These are phyloP conservation scores for Melanaphis sacchari DNA, from an alignment of 1,140 invertebrate species.

Conservation along the genomic window DNA sequence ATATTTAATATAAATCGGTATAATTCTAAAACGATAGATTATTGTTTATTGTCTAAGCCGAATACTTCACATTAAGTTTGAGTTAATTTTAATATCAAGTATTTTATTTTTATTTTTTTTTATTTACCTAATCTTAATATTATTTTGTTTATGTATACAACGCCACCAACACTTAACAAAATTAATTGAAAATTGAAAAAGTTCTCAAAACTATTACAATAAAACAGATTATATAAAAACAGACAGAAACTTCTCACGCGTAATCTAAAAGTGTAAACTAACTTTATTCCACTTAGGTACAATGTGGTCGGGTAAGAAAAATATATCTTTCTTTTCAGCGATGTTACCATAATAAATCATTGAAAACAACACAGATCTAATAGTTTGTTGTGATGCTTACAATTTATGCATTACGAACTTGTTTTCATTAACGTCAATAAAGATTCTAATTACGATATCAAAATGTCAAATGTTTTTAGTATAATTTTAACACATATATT, in stretches of 20 bases:
- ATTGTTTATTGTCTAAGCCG: background rate
- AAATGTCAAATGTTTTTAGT: background rate
- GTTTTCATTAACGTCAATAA: background rate
- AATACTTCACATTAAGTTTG: background rate
- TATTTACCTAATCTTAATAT: background rate
- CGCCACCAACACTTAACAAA: background rate
- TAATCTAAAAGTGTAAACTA: slow-evolving; percentile 8
- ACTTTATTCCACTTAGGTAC: background rate
- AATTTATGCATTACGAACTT: background rate
- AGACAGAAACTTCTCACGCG: background rate
- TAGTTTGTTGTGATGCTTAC: background rate
- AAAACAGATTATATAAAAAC: background rate
- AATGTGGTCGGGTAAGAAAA: background rate
- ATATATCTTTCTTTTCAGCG: background rate
- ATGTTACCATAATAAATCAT: background rate
- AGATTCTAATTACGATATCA: background rate
- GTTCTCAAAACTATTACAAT: background rate
- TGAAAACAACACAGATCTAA: background rate
- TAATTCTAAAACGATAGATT: background rate
- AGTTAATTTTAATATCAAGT: background rate
- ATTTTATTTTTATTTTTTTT: background rate
- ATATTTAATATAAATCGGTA: no score
- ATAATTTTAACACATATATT: background rate
- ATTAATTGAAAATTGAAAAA: background rate
- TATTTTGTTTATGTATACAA: background rate